Percentiles rank a stretch among this genome's conserved stretches.
Conservation (phyloP, 2,888 invertebrate genomes). For the Sycophila texana region DNA sequence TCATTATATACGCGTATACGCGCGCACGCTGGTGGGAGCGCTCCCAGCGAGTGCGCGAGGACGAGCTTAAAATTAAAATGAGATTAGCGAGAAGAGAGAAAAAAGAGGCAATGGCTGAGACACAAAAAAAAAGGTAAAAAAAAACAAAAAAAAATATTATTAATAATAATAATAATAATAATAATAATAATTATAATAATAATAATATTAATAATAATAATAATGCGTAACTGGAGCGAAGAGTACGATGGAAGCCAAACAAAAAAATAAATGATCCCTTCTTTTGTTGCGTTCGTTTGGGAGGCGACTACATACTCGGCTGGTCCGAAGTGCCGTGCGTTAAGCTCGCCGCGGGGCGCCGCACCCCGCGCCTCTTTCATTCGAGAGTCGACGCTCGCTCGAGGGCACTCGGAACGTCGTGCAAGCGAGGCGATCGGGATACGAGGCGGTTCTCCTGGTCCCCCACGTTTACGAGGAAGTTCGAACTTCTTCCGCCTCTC, state of each 20-base stretch:
- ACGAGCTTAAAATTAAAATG: conserved; percentile 55
- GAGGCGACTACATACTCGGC: conserved; percentile 47
- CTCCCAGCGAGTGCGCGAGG: conserved; percentile 13
- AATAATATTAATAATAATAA: background rate
- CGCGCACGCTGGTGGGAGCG: background rate
- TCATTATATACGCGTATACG: conserved; percentile 12
- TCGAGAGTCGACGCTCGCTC: background rate
- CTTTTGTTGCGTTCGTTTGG: conserved; percentile 28
- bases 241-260: background rate
- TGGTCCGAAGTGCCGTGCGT: conserved; percentile 44
- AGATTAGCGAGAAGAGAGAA: conserved; percentile 17
- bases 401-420: background rate
- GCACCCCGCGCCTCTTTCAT: background rate
- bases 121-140: conserved; percentile 29
- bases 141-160: background rate
- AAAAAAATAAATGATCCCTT: conserved; percentile 48
- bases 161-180: background rate
- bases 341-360: conserved; percentile 16
- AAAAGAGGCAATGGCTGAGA: background rate
- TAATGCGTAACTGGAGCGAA: background rate
- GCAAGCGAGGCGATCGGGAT: background rate
- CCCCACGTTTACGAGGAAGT: background rate
- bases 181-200: background rate
- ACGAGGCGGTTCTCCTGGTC: background rate
- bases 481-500: background rate